Evolutionary conservation across 2,888 invertebrate genomes (phyloP).

Genomic region (Biston betularia): DNA sequence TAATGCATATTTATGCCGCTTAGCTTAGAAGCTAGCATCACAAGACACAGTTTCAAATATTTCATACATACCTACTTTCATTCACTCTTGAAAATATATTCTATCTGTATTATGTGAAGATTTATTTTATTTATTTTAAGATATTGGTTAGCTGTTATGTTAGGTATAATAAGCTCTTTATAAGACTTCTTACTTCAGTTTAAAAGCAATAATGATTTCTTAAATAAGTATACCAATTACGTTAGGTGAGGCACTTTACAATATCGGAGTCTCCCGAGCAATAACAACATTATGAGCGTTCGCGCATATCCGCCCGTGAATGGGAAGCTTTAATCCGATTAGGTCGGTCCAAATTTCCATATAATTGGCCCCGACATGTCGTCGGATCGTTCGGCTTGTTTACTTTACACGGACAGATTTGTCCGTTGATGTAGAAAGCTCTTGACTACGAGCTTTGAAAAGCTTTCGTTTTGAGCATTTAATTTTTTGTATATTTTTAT

Average conservation of each 20-base stretch:
- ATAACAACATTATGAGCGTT: conserved; percentile 7
- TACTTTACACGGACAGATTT: conserved; percentile 21
- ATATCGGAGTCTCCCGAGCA: conserved; percentile 2
- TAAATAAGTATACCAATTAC: no score
- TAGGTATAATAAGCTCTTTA: no score
- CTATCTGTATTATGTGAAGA: no score
- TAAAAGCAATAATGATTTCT: no score
- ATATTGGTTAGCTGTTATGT: no score
- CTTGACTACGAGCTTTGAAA: neutral
- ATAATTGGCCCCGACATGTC: conserved; percentile 50
- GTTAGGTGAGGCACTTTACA: neutral
- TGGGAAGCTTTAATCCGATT: conserved; percentile 50
- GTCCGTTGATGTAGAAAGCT: conserved; percentile 1
- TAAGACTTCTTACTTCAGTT: no score
- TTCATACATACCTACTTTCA: no score
- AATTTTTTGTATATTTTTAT: conserved; percentile 3
- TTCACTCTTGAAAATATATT: no score
- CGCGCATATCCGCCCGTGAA: conserved; percentile 20
- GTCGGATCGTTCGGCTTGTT: conserved; percentile 21
- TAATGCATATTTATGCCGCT: no score
- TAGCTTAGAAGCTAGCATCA: no score
- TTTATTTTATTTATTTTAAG: no score
- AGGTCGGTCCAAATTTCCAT: conserved; percentile 55
- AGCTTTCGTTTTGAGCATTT: conserved; percentile 1
- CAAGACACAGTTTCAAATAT: no score